These are phyloP conservation scores for Thymelicus acteon DNA, from an alignment of 2,888 invertebrate species.

Conservation along the genomic window DNA sequence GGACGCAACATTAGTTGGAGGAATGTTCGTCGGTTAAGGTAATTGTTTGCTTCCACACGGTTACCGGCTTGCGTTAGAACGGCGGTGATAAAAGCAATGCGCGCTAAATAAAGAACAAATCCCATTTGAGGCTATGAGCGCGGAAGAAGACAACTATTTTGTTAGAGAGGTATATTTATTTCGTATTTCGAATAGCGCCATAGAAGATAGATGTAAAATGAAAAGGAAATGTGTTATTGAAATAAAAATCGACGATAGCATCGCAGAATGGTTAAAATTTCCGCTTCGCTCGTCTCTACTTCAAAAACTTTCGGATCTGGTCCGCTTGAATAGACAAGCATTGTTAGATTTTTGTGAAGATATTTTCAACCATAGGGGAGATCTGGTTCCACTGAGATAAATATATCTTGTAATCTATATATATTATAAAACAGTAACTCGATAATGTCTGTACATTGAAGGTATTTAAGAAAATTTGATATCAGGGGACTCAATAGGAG, in stretches of 20 bases:
- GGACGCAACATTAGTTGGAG: conserved; percentile 65
- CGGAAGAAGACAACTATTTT: neutral
- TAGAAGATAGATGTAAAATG: no score
- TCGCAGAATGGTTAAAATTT: neutral
- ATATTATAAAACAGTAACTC: no score
- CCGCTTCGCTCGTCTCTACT: neutral
- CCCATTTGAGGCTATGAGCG: conserved; percentile 4
- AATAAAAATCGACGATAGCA: neutral
- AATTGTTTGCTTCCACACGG: conserved; percentile 61
- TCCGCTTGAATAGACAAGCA: conserved; percentile 6
- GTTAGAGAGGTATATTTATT: neutral
- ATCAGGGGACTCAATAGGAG: no score
- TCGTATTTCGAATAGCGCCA: neutral
- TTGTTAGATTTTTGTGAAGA: neutral
- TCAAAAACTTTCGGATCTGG: conserved; percentile 3
- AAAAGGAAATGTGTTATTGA: no score
- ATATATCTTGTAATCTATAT: no score
- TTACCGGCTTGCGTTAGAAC: conserved; percentile 19
- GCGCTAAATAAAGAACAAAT: conserved; percentile 22
- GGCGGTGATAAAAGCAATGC: conserved; percentile 18
- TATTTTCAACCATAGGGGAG: neutral
- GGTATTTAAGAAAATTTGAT: no score
- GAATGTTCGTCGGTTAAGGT: conserved; percentile 64
- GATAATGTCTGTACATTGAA: no score
- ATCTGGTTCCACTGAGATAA: neutral